phyloP scores from a whole-genome alignment of 2,888 invertebrate genomes.

The Tanypteryx hageni region DNA sequence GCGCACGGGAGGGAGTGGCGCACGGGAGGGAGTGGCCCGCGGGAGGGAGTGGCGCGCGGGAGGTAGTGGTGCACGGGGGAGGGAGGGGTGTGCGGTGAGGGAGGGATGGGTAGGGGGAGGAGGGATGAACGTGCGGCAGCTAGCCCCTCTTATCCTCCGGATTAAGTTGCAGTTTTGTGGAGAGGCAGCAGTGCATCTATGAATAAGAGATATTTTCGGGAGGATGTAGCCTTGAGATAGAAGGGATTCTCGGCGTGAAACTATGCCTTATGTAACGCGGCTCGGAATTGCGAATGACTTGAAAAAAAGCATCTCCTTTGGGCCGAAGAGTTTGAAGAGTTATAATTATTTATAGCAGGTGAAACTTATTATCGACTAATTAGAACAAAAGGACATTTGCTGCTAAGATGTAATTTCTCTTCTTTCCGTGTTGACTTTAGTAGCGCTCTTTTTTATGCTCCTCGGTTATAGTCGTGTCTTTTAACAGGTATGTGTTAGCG shows the following conservation, averaged over 20 bases:
- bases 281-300: background rate
- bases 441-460: background rate
- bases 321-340: background rate
- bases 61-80: too few species aligned
- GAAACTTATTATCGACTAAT: background rate
- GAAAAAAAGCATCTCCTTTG: background rate
- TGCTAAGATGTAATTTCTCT: background rate
- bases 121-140: background rate
- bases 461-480: background rate
- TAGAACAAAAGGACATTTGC: background rate
- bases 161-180: constrained; percentile 24
- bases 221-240: background rate
- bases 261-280: background rate
- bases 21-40: too few species aligned
- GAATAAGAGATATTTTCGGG: background rate
- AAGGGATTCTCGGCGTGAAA: background rate
- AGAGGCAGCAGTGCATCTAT: background rate
- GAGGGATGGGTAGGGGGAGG: background rate
- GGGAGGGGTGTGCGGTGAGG: too few species aligned
- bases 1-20: too few species aligned
- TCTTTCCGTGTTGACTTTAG: background rate
- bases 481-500: too few species aligned
- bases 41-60: too few species aligned
- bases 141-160: background rate
- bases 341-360: background rate